A percentile compares a stretch with the other conserved stretches of the same genome.
Conservation (phyloP, 2,888 invertebrate species). For the Sylvicola fuscatus region DNA sequence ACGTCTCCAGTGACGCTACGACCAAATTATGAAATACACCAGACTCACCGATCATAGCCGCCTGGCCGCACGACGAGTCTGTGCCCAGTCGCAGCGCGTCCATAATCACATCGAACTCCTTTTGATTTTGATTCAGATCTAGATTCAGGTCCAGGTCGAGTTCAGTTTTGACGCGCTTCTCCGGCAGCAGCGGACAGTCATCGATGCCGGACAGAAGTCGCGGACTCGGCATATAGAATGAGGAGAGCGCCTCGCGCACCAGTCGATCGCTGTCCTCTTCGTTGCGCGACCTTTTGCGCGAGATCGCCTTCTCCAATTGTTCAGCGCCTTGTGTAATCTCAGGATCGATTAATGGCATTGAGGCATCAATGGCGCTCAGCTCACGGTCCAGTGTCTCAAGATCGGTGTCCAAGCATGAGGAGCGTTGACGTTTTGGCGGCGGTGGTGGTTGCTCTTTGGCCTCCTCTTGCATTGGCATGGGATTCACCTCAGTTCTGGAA, state of each 20-base stretch:
- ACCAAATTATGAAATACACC: conserved; percentile 24
- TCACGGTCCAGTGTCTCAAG: conserved; percentile 26
- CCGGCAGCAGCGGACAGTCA: conserved; percentile 26
- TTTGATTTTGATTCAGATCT: conserved; percentile 19
- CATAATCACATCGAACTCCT: conserved; percentile 27
- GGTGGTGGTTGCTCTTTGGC: conserved; percentile 3
- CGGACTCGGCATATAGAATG: conserved; percentile 50
- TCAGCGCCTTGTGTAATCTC: conserved; percentile 26
- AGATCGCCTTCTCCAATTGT: conserved; percentile 22
- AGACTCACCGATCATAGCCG: conserved; percentile 37
- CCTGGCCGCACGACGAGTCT: conserved; percentile 22
- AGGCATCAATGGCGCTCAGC: conserved; percentile 25
- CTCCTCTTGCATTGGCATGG: conserved; percentile 6
- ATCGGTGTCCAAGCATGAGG: conserved; percentile 18
- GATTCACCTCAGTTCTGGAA: conserved; percentile 5
- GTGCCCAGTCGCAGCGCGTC: conserved; percentile 24
- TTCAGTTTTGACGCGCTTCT: conserved; percentile 7
- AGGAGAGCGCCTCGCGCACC: conserved; percentile 46
- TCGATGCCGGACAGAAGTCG: conserved; percentile 44
- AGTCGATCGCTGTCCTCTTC: conserved; percentile 44
- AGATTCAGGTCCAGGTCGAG: conserved; percentile 14
- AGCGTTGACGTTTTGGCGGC: conserved; percentile 9
- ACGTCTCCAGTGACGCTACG: conserved; percentile 25
- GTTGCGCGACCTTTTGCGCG: conserved; percentile 24
- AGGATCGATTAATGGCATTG: conserved; percentile 26